Base-by-base conservation (phyloP, 2,797 vertebrate genomes). In the Leptoclinus maculatus region DNA sequence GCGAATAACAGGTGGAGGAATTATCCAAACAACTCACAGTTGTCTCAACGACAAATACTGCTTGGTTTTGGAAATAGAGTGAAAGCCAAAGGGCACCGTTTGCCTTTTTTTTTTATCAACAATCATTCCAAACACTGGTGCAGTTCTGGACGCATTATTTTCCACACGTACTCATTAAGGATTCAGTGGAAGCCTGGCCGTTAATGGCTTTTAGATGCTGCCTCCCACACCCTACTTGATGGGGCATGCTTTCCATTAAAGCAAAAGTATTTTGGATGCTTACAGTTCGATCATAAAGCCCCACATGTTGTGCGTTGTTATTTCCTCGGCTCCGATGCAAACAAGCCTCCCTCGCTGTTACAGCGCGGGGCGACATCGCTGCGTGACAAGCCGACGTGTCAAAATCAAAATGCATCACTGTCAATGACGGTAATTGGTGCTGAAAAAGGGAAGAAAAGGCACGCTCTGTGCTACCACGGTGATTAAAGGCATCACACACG, bases 351-450 rank as follows among this genome's bases (percentile, higher is more conserved):
- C 82, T 86, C 39, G 21, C 74, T 60, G 86, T 80, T 88, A 62
- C 86, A 38, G 80, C 72, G 13, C 63, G 58, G 74, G 78, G 67
- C 60, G 69, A 88, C 82, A 77, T 69, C 79, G 39, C 87, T n/a
- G 85, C 67, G 45, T 83, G 84, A 91, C 91, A 93, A 93, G 88
- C 89, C 76, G 75, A 87, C 65, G 60, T 89, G 92, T 92, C 91
- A 90, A 87, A 92, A 89, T 91, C 90, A 54, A 84, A 91, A 94
- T 91, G 78, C 90, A 90, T 94, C 92, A 92, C 90, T 83, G 89
- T 90, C 91, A 85, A 12, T 32, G 80, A 64, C n/a, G 56, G 76
- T 92, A 92, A 93, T 83, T 91, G 91, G 81, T 87, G 53, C 71
- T 83, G 83, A 86, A 85, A 47, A 77, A 69, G 65, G 79, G 66